phyloP scores from a whole-genome alignment of 2,888 invertebrate genomes.

The Volucella zonaria region DNA sequence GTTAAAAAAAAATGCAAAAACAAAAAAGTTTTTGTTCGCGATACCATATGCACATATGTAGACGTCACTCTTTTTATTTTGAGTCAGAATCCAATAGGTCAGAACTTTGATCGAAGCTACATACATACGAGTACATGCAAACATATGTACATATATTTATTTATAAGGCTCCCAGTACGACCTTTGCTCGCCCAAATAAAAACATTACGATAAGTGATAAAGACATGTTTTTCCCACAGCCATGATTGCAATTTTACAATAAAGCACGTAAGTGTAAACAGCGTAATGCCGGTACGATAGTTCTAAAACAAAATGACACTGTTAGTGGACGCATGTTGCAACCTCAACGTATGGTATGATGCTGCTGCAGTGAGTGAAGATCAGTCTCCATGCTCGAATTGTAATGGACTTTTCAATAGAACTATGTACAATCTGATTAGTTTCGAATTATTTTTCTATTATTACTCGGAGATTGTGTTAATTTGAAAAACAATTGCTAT shows the following conservation, averaged over 20 bases:
- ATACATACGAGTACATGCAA: not conserved
- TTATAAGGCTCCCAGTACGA: conserved; percentile 2
- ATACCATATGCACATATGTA: conserved; percentile 18
- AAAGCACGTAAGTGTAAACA: too few relatives aligned
- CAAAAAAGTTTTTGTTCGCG: conserved; percentile 26
- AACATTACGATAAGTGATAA: conserved; percentile 15
- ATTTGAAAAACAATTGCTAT: conserved; percentile 1
- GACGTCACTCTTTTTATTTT: conserved; percentile 44
- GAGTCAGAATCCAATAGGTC: conserved; percentile 44
- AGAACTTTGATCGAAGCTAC: conserved; percentile 62
- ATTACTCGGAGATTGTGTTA: not conserved
- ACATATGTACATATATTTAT: not conserved
- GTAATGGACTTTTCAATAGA: too few relatives aligned
- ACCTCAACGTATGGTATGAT: too few relatives aligned
- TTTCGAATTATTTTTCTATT: not conserved
- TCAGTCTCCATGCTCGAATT: too few relatives aligned
- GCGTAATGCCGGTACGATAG: too few relatives aligned
- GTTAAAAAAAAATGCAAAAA: conserved; percentile 10
- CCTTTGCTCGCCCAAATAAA: conserved; percentile 55
- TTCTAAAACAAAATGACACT: too few relatives aligned
- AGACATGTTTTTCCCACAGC: not conserved
- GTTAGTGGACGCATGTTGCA: too few relatives aligned
- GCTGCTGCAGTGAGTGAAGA: too few relatives aligned
- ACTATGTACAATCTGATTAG: too few relatives aligned
- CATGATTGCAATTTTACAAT: not conserved